Conservation (phyloP, 1,140 invertebrate species). For the Drosophila albomicans region DNA sequence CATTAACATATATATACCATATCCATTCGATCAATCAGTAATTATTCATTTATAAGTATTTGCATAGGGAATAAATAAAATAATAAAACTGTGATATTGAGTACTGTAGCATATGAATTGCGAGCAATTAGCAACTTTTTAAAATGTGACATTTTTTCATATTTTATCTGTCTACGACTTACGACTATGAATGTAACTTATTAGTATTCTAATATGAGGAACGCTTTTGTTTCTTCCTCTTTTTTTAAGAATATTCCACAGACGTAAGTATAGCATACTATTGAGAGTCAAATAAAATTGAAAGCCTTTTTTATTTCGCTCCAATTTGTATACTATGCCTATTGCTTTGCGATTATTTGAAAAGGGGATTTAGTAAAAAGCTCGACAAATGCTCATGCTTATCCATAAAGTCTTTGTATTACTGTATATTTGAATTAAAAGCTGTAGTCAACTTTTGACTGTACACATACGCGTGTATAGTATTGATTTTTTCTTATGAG, state of each 20-base stretch:
- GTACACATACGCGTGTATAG: neutral
- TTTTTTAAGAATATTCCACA: neutral
- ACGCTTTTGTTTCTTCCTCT: neutral
- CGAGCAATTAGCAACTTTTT: conserved; percentile 37
- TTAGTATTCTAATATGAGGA: neutral
- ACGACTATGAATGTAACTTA: neutral
- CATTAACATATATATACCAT: conserved; percentile 28
- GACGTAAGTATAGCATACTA: neutral
- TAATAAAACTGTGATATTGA: conserved; percentile 47
- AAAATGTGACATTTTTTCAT: conserved; percentile 12
- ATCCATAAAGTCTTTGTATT: conserved; percentile 6
- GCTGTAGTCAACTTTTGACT: conserved; percentile 1
- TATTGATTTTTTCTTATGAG: neutral
- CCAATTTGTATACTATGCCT: conserved; percentile 2
- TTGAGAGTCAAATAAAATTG: neutral
- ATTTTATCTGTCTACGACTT: conserved; percentile 5
- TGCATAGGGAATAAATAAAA: conserved; percentile 16
- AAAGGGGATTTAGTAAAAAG: conserved; percentile 1
- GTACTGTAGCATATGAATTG: conserved; percentile 40
- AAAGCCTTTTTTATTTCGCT: neutral
- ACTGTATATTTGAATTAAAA: conserved; percentile 4
- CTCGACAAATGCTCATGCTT: conserved; percentile 3
- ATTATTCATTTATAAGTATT: conserved; percentile 10
- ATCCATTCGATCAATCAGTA: conserved; percentile 10
- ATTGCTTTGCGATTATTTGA: neutral